These are phyloP conservation scores for Metridium senile DNA, from an alignment of 92 coral and sea anemone genomes.

Conservation along the genomic window DNA sequence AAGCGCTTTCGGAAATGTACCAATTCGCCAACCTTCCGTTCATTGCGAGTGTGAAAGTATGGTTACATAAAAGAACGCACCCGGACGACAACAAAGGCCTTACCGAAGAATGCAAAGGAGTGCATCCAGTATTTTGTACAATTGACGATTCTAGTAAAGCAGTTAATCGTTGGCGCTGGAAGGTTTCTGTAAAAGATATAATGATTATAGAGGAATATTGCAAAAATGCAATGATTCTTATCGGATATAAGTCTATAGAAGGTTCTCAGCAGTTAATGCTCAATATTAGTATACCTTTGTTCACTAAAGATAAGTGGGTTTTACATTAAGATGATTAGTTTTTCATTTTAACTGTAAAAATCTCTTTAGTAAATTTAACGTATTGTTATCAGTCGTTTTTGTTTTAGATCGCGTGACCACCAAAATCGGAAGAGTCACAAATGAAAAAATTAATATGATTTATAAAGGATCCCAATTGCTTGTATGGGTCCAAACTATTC, in stretches of 20 bases:
- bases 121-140: conserved; percentile 25
- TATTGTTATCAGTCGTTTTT: too few species aligned
- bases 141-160: conserved; percentile 24
- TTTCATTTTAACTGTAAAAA: too few species aligned
- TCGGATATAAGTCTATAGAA: conserved; percentile 31
- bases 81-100: neutral
- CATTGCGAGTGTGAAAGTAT: conserved; percentile 17
- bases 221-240: conserved; percentile 27
- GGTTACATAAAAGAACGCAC: conserved; percentile 35
- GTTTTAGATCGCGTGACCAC: too few species aligned
- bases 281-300: conserved; percentile 31
- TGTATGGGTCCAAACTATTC: too few species aligned
- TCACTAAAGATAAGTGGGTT: too few species aligned
- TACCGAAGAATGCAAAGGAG: neutral
- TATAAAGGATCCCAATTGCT: too few species aligned
- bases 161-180: conserved; percentile 34
- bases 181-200: conserved; percentile 11
- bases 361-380: too few species aligned
- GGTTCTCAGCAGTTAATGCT: conserved; percentile 12
- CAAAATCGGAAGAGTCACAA: too few species aligned
- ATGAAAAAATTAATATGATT: too few species aligned
- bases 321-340: too few species aligned
- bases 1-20: conserved; percentile 20
- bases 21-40: conserved; percentile 31
- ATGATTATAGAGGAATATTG: conserved; percentile 43